phyloP scores from a whole-genome alignment of 2,797 vertebrate species.

The Pangasius djambal region DNA sequence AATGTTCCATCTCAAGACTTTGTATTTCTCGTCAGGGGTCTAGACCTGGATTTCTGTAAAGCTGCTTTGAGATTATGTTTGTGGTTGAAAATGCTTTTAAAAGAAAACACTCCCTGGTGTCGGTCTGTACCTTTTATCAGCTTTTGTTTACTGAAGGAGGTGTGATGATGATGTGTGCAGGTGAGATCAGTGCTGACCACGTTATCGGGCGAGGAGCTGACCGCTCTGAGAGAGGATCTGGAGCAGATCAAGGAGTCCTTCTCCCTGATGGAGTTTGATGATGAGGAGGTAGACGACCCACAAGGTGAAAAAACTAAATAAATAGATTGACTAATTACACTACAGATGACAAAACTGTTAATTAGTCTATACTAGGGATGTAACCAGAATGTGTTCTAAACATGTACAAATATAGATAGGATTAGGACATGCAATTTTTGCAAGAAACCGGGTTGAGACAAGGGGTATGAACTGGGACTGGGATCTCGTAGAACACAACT shows the following conservation, averaged over 20 bases:
- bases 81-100: not conserved
- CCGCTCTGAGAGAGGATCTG: conserved; percentile 79
- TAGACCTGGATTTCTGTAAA: too few relatives aligned
- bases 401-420: not conserved
- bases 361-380: not conserved
- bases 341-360: not conserved
- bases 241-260: conserved; percentile 86
- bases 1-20: not conserved
- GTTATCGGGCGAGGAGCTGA: conserved; percentile 84
- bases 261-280: conserved; percentile 91
- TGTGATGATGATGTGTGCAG: conserved; percentile 65
- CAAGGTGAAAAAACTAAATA: conserved; percentile 73
- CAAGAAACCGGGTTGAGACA: not conserved
- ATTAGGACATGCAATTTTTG: not conserved
- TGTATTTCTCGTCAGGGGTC: not conserved
- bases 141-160: not conserved
- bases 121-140: not conserved
- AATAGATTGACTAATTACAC: not conserved
- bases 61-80: too few relatives aligned
- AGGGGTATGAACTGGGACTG: not conserved
- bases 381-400: not conserved
- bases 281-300: conserved; percentile 87
- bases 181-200: conserved; percentile 86
- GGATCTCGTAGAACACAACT: not conserved
- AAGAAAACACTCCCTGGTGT: not conserved